Percentiles rank a stretch among this genome's conserved stretches.
phyloP scores from a whole-genome alignment of 2,797 vertebrate genomes.

The Emys orbicularis region DNA sequence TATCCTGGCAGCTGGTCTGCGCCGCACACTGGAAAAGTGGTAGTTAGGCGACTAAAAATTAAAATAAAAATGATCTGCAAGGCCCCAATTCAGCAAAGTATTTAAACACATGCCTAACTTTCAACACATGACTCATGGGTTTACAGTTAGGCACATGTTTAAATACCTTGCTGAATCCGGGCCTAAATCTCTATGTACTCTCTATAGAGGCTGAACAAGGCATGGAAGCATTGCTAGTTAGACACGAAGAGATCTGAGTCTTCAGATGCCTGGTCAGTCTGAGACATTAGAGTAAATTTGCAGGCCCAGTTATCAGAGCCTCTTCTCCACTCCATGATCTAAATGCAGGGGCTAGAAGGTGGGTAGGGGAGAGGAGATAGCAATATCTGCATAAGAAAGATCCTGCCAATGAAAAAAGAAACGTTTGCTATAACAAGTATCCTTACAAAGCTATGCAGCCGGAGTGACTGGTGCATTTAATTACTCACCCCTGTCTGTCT shows the following conservation, averaged over 20 bases:
- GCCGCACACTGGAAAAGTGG: not conserved
- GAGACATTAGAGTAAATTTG: not conserved
- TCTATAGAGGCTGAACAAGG: not conserved
- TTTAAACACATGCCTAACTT: not conserved
- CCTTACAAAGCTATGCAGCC: slow-evolving; percentile 33
- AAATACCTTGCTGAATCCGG: not conserved
- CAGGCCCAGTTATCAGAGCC: not conserved
- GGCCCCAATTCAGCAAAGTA: not conserved
- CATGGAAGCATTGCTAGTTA: not conserved
- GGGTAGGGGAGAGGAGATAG: not conserved
- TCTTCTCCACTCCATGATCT: too few relatives aligned
- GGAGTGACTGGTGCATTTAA: slow-evolving; percentile 57
- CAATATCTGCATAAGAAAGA: slow-evolving; percentile 10
- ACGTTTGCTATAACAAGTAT: slow-evolving; percentile 54
- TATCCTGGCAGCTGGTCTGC: not conserved
- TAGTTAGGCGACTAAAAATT: not conserved
- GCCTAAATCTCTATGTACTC: not conserved
- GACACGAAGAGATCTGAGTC: not conserved
- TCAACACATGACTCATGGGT: not conserved
- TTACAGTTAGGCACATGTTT: not conserved
- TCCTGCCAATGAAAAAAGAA: slow-evolving; percentile 37
- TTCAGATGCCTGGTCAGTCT: not conserved
- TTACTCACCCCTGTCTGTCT: slow-evolving; percentile 80
- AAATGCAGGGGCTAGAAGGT: too few relatives aligned
- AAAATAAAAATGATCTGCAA: not conserved